Base-by-base conservation (phyloP, 2,888 invertebrate genomes). In the Apocheima hispidaria region DNA sequence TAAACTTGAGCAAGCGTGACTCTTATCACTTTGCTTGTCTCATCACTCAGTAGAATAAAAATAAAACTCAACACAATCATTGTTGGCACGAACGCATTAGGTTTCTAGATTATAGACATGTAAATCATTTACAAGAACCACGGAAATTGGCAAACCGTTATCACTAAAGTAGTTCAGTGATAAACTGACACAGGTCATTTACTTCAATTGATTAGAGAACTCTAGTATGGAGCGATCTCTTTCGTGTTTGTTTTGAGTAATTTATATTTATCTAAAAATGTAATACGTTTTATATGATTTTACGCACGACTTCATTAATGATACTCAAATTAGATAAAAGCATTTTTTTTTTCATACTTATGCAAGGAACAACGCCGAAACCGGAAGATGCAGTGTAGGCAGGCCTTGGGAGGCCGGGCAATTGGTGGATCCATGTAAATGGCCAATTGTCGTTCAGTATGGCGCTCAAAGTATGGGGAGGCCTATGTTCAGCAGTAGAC, bases 131-230 rank as follows among this genome's bases (percentile, higher is more conserved):
- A 38, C 36, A 38, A 23, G 26, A 18, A 41, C 4, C 9, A 26
- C 41, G 41, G 56, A 50, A 36, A 40, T 48, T 23, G 26, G 41
- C 18, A n/a, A 48, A 50, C 49, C 41, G 14, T 56, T 48, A 49
- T 56, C 48, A 38, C 1, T 48, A 10, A n/a, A 14, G 12, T 14
- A n/a, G 23, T 36, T 49, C 26, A 54, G 12, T 1, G 54, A 55
- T 55, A 20, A 46, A 46, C n/a, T 18, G 36, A n/a, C 36, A 38
- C 20, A 6, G 33, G 46, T 46, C 54, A 55, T 46, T 54, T 38
- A 33, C 23, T 52, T 43, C 23, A 0, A 26, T 23, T 20, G 54
- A 54, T 54, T 54, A 46, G 23, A 30, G 28, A n/a, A 48, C n/a
- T 28, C 46, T 43, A 14, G 18, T 23, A 28, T 28, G 14, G 6